These are phyloP conservation scores for Onychostoma macrolepis DNA, from an alignment of 2,113 vertebrate genomes.

Conservation along the genomic window DNA sequence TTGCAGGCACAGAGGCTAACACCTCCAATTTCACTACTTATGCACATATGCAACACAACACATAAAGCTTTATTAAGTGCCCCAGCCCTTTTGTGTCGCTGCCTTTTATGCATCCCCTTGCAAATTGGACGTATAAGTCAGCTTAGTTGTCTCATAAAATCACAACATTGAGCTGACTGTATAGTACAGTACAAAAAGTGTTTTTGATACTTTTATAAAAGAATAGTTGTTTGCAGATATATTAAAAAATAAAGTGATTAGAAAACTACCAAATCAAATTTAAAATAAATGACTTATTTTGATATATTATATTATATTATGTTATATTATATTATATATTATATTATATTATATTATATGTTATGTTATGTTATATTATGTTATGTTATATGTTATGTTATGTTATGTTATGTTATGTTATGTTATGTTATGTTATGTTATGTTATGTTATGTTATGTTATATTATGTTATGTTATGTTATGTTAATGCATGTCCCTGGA, in stretches of 20 bases:
- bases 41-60: neutral
- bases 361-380: neutral
- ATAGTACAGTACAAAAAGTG: neutral
- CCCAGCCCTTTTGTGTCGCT: neutral
- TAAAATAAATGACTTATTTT: neutral
- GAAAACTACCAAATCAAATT: neutral
- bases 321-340: no score
- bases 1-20: neutral
- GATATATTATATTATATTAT: neutral
- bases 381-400: neutral
- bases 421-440: no score
- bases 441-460: no score
- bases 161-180: neutral
- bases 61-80: slow-evolving; percentile 13
- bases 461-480: neutral
- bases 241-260: neutral
- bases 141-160: neutral
- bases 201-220: no score
- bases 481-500: neutral
- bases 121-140: neutral
- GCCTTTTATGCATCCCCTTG: neutral
- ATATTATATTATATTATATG: no score
- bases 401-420: neutral
- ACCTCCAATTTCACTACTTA: neutral
- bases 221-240: neutral